Conservation (phyloP, 1,140 invertebrate genomes). For the Fragariocoptes setiger region DNA sequence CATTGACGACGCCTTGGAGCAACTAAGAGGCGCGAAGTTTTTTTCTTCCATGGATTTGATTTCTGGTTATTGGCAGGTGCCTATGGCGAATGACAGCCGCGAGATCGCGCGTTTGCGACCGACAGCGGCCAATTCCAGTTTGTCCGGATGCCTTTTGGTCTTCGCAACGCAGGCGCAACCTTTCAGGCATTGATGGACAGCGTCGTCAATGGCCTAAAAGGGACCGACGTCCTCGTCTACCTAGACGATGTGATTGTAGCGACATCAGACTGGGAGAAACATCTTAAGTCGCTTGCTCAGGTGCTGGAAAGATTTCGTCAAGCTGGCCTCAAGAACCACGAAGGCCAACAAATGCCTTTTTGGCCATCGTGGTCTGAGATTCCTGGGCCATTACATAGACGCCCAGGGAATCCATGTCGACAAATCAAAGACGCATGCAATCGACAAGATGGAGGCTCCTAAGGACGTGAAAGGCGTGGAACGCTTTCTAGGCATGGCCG, state of each 20-base stretch:
- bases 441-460: no score
- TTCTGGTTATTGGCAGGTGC: no score
- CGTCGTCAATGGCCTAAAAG: constrained; percentile 8
- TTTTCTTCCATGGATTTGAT: no score
- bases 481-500: constrained; percentile 19
- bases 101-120: no score
- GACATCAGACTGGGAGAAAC: constrained; percentile 9
- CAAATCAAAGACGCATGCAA: no score
- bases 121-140: constrained; percentile 6
- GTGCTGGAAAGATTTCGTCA: constrained; percentile 4
- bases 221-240: constrained; percentile 11
- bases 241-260: constrained; percentile 14
- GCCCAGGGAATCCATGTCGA: no score
- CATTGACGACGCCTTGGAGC: no score
- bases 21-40: no score
- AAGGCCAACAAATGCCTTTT: constrained; percentile 10
- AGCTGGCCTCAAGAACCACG: constrained; percentile 6
- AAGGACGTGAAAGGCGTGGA: no score
- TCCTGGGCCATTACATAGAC: constrained; percentile 8
- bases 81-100: no score
- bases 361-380: constrained; percentile 3
- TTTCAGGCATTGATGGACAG: constrained; percentile 8
- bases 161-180: constrained; percentile 8
- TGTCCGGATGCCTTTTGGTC: constrained; percentile 7
- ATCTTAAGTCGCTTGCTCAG: constrained; percentile 2